Evolutionary conservation across 2,113 vertebrate species (phyloP), one percentile per base, ranked within the genome.

Genomic region (Orthonyx spaldingii): DNA sequence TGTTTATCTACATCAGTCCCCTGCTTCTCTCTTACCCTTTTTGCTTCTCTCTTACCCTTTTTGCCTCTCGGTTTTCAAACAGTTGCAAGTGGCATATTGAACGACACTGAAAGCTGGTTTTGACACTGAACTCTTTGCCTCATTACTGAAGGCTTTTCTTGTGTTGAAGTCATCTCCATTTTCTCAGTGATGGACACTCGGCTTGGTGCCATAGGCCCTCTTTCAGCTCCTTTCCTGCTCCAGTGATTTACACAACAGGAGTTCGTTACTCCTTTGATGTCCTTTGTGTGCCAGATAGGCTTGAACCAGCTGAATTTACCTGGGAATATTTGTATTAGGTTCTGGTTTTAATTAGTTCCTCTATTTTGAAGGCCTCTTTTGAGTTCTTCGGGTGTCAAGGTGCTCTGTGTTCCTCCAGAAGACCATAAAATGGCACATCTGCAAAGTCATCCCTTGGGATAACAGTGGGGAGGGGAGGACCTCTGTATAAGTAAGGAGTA

Each of bases 241-340:
- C 91, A 96, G 55, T 94, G 96, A 94, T 95, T 96, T 96, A 91
- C 89, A 93, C 89, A 95, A 90, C 65, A 80, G 78, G n/a, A 70
- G 80, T 93, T 94, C 84, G 55, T 93, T 96, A 85, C 81, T 83
- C 70, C 77, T 96, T 96, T 96, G 93, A 96, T 96, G 89, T 95
- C 80, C 81, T 91, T 89, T 91, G 68, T 65, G 46, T 49, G 49
- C 49, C 90, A 92, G 70, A 72, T 70, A 96, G 75, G n/a, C 37
- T 93, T 71, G 19, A 57, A 87, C 74, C 47, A 76, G 59, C 68
- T 92, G 82, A 94, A 93, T 55, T 77, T 94, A 88, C 55, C 50
- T 69, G 23, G 28, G 52, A 74, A 50, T 64, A 7, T 74, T 93
- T 77, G 44, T 60, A 74, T 79, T 50, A 69, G 33, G 49, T 55